These are phyloP conservation scores for Gymnoscopelus braueri DNA, from an alignment of 2,797 vertebrate species.

Conservation along the genomic window DNA sequence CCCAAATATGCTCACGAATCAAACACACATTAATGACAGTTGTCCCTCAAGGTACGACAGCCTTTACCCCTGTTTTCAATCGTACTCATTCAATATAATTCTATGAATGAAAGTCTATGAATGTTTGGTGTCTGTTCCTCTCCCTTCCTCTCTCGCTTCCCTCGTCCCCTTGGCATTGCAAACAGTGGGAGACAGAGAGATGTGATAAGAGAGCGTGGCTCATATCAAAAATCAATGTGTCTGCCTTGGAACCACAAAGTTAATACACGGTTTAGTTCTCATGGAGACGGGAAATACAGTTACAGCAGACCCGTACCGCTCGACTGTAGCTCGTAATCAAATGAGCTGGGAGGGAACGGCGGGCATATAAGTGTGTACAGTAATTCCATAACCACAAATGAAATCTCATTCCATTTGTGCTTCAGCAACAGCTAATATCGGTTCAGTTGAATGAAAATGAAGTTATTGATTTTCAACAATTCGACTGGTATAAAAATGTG, in stretches of 20 bases:
- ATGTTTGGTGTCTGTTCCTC: not conserved
- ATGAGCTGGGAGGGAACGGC: not conserved
- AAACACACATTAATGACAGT: not conserved
- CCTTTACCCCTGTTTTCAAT: not conserved
- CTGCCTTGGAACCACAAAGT: not conserved
- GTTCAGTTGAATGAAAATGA: not conserved
- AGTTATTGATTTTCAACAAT: not conserved
- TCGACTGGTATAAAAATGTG: not conserved
- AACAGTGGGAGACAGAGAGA: not conserved
- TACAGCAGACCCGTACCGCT: not conserved
- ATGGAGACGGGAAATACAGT: not conserved
- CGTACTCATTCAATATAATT: not conserved
- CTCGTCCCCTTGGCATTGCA: not conserved
- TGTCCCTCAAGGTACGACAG: not conserved
- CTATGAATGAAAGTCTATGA: not conserved
- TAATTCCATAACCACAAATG: not conserved
- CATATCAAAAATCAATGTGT: conserved; percentile 8
- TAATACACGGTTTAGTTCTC: not conserved
- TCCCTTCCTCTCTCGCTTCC: not conserved
- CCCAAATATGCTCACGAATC: not conserved
- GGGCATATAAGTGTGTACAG: not conserved
- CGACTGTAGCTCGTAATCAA: not conserved
- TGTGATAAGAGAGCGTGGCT: not conserved
- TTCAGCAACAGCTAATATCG: not conserved
- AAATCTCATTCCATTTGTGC: conserved; percentile 3